Evolutionary conservation across 2,888 invertebrate species (phyloP).

Genomic region (Villa cingulata): DNA sequence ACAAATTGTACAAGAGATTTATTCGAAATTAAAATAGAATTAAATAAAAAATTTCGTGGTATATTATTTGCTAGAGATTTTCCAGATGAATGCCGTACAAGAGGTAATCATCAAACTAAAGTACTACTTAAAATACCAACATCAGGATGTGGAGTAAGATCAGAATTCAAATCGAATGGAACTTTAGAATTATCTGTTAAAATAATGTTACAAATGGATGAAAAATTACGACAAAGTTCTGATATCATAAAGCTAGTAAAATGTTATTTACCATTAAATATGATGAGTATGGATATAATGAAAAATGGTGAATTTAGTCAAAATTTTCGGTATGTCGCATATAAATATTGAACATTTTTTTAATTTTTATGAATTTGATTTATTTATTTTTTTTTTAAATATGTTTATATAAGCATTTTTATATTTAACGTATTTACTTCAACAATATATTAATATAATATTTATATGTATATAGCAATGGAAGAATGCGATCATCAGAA

Average conservation of each 20-base stretch:
- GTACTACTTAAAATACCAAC: slow-evolving; percentile 30
- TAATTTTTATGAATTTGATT: too few species aligned
- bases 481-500: slow-evolving; percentile 38
- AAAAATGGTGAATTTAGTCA: slow-evolving; percentile 1
- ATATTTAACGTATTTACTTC: too few species aligned
- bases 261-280: slow-evolving; percentile 37
- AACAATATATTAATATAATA: too few species aligned
- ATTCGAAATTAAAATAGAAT: slow-evolving; percentile 46
- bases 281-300: slow-evolving; percentile 26
- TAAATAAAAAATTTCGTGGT: slow-evolving; percentile 49
- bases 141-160: slow-evolving; percentile 52
- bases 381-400: too few species aligned
- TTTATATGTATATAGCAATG: slow-evolving; percentile 36
- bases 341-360: too few species aligned
- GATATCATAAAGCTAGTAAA: slow-evolving; percentile 52
- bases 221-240: slow-evolving; percentile 55
- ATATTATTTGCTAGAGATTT: slow-evolving; percentile 63
- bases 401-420: too few species aligned
- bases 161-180: slow-evolving; percentile 39
- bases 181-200: slow-evolving; percentile 49
- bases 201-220: slow-evolving; percentile 61
- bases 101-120: slow-evolving; percentile 37
- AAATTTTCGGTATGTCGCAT: slow-evolving; percentile 9
- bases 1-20: slow-evolving; percentile 49
- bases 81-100: slow-evolving; percentile 52